These are phyloP conservation scores for Hirudo medicinalis DNA, from an alignment of 1,140 invertebrate species.

Conservation along the genomic window DNA sequence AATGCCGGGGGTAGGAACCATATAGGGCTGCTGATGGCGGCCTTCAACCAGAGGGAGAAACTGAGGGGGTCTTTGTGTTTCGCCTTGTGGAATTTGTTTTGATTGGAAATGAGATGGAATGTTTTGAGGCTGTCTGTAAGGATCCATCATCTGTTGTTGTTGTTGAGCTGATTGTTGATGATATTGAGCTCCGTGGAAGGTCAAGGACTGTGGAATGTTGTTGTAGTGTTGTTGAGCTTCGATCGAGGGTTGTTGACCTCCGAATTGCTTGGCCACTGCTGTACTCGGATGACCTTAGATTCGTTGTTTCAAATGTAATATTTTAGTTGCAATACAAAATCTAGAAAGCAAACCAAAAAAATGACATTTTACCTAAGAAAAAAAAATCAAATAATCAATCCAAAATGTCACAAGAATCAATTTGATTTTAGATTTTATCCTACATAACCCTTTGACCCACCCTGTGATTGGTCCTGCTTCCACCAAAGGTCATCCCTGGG, in stretches of 20 bases:
- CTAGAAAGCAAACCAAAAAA: too few relatives aligned
- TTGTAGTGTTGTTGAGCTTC: conserved; percentile 1
- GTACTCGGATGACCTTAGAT: too few relatives aligned
- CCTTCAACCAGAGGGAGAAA: too few relatives aligned
- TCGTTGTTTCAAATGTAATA: too few relatives aligned
- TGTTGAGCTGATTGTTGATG: not conserved
- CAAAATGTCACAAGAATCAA: too few relatives aligned
- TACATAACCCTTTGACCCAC: too few relatives aligned
- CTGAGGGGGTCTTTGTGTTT: not conserved
- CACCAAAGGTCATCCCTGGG: not conserved
- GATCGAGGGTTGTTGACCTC: not conserved
- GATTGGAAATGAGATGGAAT: not conserved
- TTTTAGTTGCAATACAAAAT: too few relatives aligned
- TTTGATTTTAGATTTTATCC: too few relatives aligned
- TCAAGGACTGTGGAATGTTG: not conserved
- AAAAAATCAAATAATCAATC: too few relatives aligned
- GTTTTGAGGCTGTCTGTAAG: not conserved
- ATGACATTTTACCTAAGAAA: too few relatives aligned
- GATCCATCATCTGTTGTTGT: not conserved
- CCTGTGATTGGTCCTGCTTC: too few relatives aligned
- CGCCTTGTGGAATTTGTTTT: not conserved
- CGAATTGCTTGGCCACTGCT: not conserved
- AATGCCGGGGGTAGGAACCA: not conserved
- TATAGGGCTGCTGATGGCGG: not conserved
- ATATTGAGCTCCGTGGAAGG: not conserved